Conservation (phyloP, 2,888 invertebrate species). For the Philereme vetulata region DNA sequence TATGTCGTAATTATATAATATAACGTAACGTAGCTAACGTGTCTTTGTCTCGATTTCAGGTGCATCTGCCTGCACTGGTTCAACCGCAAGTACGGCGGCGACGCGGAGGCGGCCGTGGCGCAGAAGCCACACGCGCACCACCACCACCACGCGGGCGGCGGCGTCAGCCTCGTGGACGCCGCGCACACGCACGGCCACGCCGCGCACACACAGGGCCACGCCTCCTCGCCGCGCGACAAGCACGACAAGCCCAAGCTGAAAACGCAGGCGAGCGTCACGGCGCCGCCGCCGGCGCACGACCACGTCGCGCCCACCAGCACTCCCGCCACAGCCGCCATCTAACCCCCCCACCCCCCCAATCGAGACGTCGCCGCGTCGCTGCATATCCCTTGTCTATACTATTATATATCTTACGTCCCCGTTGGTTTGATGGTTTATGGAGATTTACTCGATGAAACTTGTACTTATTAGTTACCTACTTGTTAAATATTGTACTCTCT, state of each 20-base stretch:
- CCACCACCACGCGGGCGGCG: conserved; percentile 53
- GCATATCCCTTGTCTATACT: too few species aligned
- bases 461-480: too few species aligned
- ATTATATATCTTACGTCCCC: too few species aligned
- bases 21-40: too few species aligned
- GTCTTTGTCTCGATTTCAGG: conserved; percentile 52
- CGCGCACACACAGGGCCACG: conserved; percentile 22
- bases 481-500: too few species aligned
- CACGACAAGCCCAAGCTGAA: conserved; percentile 62
- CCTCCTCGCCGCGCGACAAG: not conserved
- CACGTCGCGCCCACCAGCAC: not conserved
- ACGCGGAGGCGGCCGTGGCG: conserved; percentile 67
- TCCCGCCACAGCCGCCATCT: too few species aligned
- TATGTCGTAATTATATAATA: too few species aligned
- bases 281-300: conserved; percentile 49
- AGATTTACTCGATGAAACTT: too few species aligned
- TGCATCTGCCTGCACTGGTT: conserved; percentile 87
- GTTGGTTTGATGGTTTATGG: too few species aligned
- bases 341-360: too few species aligned
- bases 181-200: conserved; percentile 18
- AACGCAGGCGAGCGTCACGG: conserved; percentile 58
- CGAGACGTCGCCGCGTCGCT: too few species aligned
- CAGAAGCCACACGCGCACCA: not conserved
- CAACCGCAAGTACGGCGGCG: conserved; percentile 75
- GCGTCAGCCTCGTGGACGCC: conserved; percentile 16